These are phyloP conservation scores for Eledone cirrhosa DNA, from an alignment of 2,888 invertebrate genomes.

Conservation along the genomic window DNA sequence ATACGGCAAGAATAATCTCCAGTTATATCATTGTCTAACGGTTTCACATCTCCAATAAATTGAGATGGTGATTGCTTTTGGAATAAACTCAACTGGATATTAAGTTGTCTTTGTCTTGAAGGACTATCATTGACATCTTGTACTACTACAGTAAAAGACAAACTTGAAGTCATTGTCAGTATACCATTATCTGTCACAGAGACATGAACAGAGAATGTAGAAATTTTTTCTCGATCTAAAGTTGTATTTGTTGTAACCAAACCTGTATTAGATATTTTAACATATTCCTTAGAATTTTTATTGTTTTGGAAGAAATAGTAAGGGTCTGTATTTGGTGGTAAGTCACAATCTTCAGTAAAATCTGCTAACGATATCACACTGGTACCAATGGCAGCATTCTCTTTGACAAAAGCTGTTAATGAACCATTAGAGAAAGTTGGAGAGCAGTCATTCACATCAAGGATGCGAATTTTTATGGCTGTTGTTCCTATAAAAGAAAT, in stretches of 20 bases:
- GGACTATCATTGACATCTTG: conserved; percentile 92
- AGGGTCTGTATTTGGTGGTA: conserved; percentile 90
- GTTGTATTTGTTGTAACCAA: conserved; percentile 80
- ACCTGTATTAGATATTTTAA: conserved; percentile 83
- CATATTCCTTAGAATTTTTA: conserved; percentile 73
- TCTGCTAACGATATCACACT: conserved; percentile 46
- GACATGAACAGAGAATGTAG: conserved; percentile 79
- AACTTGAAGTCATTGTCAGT: conserved; percentile 84
- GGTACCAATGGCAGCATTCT: conserved; percentile 46
- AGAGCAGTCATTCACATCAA: conserved; percentile 93
- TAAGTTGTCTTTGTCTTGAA: conserved; percentile 83
- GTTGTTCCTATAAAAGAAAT: conserved; percentile 75
- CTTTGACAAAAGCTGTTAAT: conserved; percentile 49
- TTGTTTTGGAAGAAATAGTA: conserved; percentile 83
- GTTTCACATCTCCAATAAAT: conserved; percentile 90
- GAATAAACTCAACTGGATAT: conserved; percentile 78
- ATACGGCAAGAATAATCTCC: conserved; percentile 86
- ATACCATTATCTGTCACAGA: conserved; percentile 87
- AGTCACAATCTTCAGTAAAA: conserved; percentile 77
- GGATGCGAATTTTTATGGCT: conserved; percentile 80
- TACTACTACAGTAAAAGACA: conserved; percentile 76
- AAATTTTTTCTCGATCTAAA: conserved; percentile 83
- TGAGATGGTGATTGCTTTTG: conserved; percentile 72
- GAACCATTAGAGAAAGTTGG: conserved; percentile 79
- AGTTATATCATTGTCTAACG: conserved; percentile 88